Base-by-base conservation (phyloP, 35 echinoderm and acorn worm species). In the Patiria miniata region DNA sequence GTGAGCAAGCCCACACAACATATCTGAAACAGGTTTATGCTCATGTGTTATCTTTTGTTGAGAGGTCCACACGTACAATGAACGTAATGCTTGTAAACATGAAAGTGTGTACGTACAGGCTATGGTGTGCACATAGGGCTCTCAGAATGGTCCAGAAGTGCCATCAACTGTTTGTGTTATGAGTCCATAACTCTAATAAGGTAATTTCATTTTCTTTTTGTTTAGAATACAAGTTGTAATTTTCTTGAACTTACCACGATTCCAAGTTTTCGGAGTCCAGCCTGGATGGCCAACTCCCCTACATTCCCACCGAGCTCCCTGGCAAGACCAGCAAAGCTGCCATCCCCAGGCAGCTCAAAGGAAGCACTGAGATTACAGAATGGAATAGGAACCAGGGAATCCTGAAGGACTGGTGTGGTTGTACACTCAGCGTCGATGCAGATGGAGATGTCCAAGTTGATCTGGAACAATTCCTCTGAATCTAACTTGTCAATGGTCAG, bases 291-390 rank as follows among this genome's bases (percentile, higher is more conserved):
- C 19, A 59, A 30, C 1, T 84, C 82, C 3, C 51, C 53, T 1
- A 84, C n/a, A 21, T 39, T 36, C 10, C 39, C 82, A 18, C n/a
- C 44, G 1, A 84, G 56, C 4, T 60, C 34, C 29, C 38, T 61
- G n/a, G 54, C 82, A 36, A 84, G 57, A 1, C 28, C 39, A 0
- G 82, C 51, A 60, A 84, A 59, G 39, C 52, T 84, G 23, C 82
- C 82, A 84, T 84, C 57, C 1, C 52, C 82, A 17, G 82, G 82
- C 30, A 84, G 82, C 15, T 58, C 26, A 84, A 84, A 60, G 15
- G 52, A 37, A 28, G 82, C 82, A 84, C 59, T 84, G 54, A 53
- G 82, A 9, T 84, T 84, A 36, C 82, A 84, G 44, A 84, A 83
- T 58, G 82, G 82, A 0, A 84, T 84, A 16, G 82, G 82, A 15